phyloP scores from a whole-genome alignment of 2,888 invertebrate species.

The Polylopha cassiicola region DNA sequence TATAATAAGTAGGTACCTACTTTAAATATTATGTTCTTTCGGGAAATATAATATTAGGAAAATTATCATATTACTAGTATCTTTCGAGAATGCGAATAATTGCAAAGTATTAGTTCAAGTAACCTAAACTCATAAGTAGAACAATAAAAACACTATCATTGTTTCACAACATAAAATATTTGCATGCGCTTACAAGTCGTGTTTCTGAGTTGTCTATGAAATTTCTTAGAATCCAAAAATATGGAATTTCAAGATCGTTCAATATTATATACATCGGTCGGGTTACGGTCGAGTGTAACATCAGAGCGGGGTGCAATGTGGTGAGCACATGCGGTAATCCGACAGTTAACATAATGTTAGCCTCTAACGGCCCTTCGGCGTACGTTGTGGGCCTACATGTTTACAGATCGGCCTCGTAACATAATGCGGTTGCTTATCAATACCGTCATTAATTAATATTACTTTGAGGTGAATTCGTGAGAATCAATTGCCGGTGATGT shows the following conservation, averaged over 20 bases:
- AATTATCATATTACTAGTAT: no score
- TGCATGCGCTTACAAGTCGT: no score
- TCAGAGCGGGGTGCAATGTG: slow-evolving; percentile 52
- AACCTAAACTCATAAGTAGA: no score
- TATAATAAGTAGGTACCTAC: no score
- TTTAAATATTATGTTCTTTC: no score
- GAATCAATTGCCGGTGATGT: background rate
- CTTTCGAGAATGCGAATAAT: no score
- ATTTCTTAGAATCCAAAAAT: no score
- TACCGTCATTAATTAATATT: background rate
- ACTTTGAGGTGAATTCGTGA: background rate
- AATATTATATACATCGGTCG: slow-evolving; percentile 3
- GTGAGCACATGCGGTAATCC: slow-evolving; percentile 53
- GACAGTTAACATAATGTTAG: slow-evolving; percentile 32
- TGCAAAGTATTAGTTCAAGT: no score
- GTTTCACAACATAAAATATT: no score
- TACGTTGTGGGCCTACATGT: slow-evolving; percentile 15
- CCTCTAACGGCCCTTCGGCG: slow-evolving; percentile 27
- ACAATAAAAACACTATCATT: no score
- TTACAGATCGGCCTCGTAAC: slow-evolving; percentile 17
- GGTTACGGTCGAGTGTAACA: slow-evolving; percentile 25
- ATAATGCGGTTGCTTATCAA: slow-evolving; percentile 13
- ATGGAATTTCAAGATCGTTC: background rate
- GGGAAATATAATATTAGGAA: no score
- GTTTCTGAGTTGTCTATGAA: no score